Evolutionary conservation across 2,113 vertebrate genomes (phyloP).

Genomic region (Microcebus griseorufus): DNA sequence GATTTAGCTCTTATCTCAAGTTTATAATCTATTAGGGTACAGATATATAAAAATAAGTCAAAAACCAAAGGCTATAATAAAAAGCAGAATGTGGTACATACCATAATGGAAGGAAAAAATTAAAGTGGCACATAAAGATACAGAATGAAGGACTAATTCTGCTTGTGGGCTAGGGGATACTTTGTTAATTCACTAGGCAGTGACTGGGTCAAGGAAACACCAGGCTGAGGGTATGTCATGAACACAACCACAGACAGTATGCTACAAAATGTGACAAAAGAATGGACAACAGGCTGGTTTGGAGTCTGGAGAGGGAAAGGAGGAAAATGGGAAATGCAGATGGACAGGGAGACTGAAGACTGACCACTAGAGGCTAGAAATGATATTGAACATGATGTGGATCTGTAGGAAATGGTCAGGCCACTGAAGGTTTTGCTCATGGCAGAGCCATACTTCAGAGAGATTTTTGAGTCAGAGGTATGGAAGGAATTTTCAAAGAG

Average conservation of each 20-base stretch:
- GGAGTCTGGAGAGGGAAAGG: not conserved
- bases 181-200: not conserved
- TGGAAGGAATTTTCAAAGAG: too few relatives aligned
- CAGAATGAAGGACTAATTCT: not conserved
- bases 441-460: too few relatives aligned
- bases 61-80: not conserved
- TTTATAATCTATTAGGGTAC: not conserved
- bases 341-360: not conserved
- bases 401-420: not conserved
- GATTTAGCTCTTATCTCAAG: not conserved
- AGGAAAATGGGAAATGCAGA: not conserved
- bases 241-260: not conserved
- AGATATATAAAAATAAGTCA: not conserved
- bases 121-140: not conserved
- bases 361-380: not conserved
- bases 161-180: not conserved
- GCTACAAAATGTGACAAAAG: not conserved
- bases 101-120: not conserved
- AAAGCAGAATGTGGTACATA: not conserved
- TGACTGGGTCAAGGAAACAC: not conserved
- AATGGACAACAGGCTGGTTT: not conserved
- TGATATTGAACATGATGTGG: not conserved
- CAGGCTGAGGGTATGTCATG: not conserved
- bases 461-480: not conserved
- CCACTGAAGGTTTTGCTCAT: not conserved